phyloP scores from a whole-genome alignment of 2,113 vertebrate species.

The Melanocharis versteri region DNA sequence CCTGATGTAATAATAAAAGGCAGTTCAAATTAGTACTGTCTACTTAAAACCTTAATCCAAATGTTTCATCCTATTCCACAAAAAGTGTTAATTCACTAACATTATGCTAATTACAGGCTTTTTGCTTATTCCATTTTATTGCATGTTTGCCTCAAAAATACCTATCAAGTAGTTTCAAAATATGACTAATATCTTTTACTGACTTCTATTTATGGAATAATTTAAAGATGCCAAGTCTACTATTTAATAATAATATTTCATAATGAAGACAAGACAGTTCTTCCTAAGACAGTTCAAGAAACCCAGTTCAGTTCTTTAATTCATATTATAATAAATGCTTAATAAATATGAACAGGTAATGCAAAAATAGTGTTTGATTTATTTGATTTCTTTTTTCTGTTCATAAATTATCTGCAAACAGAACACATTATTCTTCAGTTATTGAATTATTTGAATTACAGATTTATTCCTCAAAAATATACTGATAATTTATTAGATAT shows the following conservation, averaged over 20 bases:
- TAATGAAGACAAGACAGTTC: neutral
- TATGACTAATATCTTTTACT: too few species aligned
- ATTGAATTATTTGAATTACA: constrained; percentile 38
- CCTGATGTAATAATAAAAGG: neutral
- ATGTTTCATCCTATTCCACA: neutral
- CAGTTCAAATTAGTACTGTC: neutral
- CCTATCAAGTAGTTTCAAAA: neutral
- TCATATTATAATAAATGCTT: constrained; percentile 3
- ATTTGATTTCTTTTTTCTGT: neutral
- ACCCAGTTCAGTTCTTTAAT: neutral
- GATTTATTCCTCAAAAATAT: constrained; percentile 8
- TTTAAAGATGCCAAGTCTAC: neutral
- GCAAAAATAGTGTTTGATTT: constrained; percentile 7
- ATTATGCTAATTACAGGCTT: neutral
- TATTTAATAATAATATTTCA: neutral
- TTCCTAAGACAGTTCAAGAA: neutral
- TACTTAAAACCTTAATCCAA: neutral
- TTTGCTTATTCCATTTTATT: neutral
- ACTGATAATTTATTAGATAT: neutral
- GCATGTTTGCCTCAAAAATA: neutral
- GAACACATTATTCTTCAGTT: constrained; percentile 2
- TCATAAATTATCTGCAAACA: constrained; percentile 18
- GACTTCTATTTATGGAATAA: neutral
- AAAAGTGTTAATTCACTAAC: neutral
- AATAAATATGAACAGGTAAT: neutral